A percentile compares a stretch with the other conserved stretches of the same genome.
Evolutionary conservation across 2,113 vertebrate species (phyloP).

Genomic region (Odobenus rosmarus): DNA sequence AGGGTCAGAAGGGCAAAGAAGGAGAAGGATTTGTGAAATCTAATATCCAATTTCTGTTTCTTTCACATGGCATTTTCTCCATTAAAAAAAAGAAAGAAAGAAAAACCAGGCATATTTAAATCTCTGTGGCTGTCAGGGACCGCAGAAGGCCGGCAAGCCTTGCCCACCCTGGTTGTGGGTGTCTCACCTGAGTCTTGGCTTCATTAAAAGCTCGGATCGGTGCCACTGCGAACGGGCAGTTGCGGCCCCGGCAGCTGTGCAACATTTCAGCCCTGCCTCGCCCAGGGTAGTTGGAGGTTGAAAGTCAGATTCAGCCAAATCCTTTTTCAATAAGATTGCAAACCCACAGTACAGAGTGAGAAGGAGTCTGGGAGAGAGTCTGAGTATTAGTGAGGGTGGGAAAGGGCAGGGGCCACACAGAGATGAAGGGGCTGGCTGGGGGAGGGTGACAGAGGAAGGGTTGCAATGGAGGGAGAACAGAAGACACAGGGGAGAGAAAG

Average conservation of each 20-base stretch:
- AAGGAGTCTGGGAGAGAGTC: no score
- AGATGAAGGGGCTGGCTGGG: background rate
- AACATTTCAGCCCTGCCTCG: background rate
- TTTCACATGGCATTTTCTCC: conserved; percentile 29
- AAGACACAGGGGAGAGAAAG: background rate
- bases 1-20: conserved; percentile 3
- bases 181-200: background rate
- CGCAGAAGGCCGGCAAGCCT: background rate
- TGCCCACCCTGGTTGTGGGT: background rate
- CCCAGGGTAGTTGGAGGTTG: background rate
- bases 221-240: background rate
- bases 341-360: no score
- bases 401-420: background rate
- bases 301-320: background rate
- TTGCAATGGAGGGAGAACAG: background rate
- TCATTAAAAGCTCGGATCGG: no score
- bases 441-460: background rate
- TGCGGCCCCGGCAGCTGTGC: accelerated
- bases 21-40: conserved; percentile 49
- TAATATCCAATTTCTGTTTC: conserved; percentile 39
- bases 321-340: background rate
- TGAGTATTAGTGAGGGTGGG: background rate
- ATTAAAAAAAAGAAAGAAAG: background rate
- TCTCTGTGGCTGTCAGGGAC: background rate
- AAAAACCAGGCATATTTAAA: background rate